These are phyloP conservation scores for Carterocephalus palaemon DNA, from an alignment of 2,888 invertebrate genomes.

Conservation along the genomic window DNA sequence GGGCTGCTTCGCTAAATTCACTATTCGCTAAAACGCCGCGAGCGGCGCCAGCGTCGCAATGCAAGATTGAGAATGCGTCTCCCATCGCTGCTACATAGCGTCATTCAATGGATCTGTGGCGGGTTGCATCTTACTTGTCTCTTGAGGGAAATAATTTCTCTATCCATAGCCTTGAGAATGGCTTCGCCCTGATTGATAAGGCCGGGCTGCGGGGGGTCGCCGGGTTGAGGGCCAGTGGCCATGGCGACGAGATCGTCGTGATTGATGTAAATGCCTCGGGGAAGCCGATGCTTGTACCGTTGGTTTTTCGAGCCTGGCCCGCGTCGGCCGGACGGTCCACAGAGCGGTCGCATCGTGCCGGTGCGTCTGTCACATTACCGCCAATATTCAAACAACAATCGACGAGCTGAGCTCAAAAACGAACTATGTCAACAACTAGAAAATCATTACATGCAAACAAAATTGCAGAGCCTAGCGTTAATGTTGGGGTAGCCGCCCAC, in stretches of 20 bases:
- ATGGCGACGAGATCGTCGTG: slow-evolving; percentile 96
- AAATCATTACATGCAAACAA: slow-evolving; percentile 23
- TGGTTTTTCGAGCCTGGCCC: slow-evolving; percentile 74
- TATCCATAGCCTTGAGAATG: slow-evolving; percentile 94
- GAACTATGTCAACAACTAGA: slow-evolving; percentile 21
- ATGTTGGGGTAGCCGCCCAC: slow-evolving; percentile 15
- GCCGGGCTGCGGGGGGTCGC: slow-evolving; percentile 73
- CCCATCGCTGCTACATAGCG: slow-evolving; percentile 54
- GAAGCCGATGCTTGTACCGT: slow-evolving; percentile 90
- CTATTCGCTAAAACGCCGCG: slow-evolving; percentile 22
- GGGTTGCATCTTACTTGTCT: slow-evolving; percentile 90
- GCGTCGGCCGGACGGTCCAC: slow-evolving; percentile 82
- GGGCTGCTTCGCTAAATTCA: slow-evolving; percentile 19
- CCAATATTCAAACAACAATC: slow-evolving; percentile 56
- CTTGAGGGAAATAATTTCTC: slow-evolving; percentile 95
- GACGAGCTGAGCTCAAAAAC: slow-evolving; percentile 3
- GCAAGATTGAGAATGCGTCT: slow-evolving; percentile 65
- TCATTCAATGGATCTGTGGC: slow-evolving; percentile 37
- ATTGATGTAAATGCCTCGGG: slow-evolving; percentile 98
- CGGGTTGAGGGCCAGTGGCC: slow-evolving; percentile 86
- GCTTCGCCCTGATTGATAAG: slow-evolving; percentile 84
- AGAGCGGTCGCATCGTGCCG: slow-evolving; percentile 88
- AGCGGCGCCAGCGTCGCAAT: slow-evolving; percentile 36
- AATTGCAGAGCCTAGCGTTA: slow-evolving; percentile 22
- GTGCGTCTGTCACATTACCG: slow-evolving; percentile 84